Evolutionary conservation across 2,797 vertebrate genomes (phyloP).

Genomic region (Remorina albescens): DNA sequence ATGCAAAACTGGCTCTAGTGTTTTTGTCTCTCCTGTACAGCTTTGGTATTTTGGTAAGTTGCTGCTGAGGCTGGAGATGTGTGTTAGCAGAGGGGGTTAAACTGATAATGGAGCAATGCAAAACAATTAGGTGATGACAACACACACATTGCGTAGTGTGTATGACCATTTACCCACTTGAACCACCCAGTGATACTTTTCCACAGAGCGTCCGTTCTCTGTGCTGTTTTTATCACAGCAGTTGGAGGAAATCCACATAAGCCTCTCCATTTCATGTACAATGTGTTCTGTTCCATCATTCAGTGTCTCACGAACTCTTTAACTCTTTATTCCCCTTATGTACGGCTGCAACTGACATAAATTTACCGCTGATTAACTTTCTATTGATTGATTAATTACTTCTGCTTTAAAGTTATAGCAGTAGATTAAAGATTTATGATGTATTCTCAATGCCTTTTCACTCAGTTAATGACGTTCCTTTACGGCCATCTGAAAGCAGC

Average conservation of each 20-base stretch:
- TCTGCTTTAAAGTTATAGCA: not conserved
- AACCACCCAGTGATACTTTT: not conserved
- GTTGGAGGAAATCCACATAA: not conserved
- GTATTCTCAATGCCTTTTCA: not conserved
- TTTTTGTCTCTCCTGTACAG: not conserved
- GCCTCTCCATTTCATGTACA: not conserved
- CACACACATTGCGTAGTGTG: not conserved
- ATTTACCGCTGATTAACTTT: not conserved
- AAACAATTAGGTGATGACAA: not conserved
- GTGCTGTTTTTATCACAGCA: not conserved
- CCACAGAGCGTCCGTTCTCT: not conserved
- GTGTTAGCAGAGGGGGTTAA: not conserved
- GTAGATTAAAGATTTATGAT: not conserved
- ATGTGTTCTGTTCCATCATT: not conserved
- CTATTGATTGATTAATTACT: too few relatives aligned
- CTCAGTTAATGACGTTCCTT: not conserved
- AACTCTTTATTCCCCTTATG: not conserved
- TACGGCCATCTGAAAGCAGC: not conserved
- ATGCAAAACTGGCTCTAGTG: not conserved
- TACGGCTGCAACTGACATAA: not conserved
- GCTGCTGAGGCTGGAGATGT: not conserved
- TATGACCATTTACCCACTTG: not conserved
- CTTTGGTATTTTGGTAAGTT: conserved; percentile 2
- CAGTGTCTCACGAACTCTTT: not conserved
- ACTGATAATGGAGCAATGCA: not conserved